Evolutionary conservation across 2,113 vertebrate species (phyloP).

Genomic region (Hippocampus abdominalis): DNA sequence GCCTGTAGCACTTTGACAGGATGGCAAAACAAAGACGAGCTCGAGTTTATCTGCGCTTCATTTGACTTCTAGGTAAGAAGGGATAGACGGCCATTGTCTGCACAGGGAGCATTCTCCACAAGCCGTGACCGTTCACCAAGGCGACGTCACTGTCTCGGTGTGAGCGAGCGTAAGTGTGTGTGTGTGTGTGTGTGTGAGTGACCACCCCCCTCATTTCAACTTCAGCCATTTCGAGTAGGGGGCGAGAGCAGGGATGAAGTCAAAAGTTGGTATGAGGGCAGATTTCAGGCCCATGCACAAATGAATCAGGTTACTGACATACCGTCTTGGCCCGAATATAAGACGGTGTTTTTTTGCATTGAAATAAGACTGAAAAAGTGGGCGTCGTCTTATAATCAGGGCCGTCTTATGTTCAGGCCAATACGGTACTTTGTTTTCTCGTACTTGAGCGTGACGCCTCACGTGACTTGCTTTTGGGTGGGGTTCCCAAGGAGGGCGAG

Average conservation of each 20-base stretch:
- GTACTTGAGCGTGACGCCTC: too few relatives aligned
- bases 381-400: too few relatives aligned
- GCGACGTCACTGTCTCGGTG: slow-evolving; percentile 42
- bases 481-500: too few relatives aligned
- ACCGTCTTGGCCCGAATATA: too few relatives aligned
- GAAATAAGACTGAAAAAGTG: too few relatives aligned
- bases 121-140: slow-evolving; percentile 61
- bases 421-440: neutral
- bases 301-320: neutral
- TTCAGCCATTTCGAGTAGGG: slow-evolving; percentile 53
- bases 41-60: slow-evolving; percentile 22
- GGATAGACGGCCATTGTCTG: slow-evolving; percentile 61
- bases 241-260: slow-evolving; percentile 42
- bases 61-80: slow-evolving; percentile 44
- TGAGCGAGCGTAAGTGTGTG: neutral
- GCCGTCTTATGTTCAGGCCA: too few relatives aligned
- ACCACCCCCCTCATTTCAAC: slow-evolving; percentile 48
- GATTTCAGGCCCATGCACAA: neutral
- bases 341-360: too few relatives aligned
- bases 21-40: slow-evolving; percentile 9
- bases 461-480: neutral
- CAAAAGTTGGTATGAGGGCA: slow-evolving; percentile 20
- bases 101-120: slow-evolving; percentile 61
- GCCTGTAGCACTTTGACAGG: neutral
- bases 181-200: slow-evolving; percentile 22